Conservation (phyloP, 2,797 vertebrate genomes). For the Parambassis ranga region DNA sequence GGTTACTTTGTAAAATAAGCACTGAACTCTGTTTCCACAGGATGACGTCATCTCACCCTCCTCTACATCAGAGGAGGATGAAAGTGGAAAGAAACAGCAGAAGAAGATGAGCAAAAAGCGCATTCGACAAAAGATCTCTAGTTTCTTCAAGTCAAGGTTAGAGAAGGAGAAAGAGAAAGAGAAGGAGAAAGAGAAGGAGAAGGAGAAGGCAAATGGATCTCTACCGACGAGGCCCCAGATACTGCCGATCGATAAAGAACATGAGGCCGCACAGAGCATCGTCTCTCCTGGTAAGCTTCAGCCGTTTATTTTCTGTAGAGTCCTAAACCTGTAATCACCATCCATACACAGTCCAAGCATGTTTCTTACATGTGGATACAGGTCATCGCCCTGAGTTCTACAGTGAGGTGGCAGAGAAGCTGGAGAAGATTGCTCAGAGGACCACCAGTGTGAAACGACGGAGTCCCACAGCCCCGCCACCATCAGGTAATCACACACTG, state of each 20-base stretch:
- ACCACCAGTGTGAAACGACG: slow-evolving; percentile 53
- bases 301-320: too few species aligned
- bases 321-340: too few species aligned
- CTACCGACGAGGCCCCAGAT: slow-evolving; percentile 27
- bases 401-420: slow-evolving; percentile 69
- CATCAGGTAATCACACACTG: slow-evolving; percentile 20
- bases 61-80: slow-evolving; percentile 70
- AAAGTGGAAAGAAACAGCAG: slow-evolving; percentile 45
- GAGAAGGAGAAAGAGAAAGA: slow-evolving; percentile 39
- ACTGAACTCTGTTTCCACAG: slow-evolving; percentile 20
- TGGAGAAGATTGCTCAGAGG: slow-evolving; percentile 73
- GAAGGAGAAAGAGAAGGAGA: slow-evolving; percentile 38
- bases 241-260: neutral
- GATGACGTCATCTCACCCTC: slow-evolving; percentile 36
- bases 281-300: slow-evolving; percentile 72
- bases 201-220: neutral
- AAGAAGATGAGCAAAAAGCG: slow-evolving; percentile 66
- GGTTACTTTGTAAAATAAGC: too few species aligned
- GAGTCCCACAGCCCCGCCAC: neutral
- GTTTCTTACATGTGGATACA: slow-evolving; percentile 29
- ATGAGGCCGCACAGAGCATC: fast-evolving
- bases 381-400: slow-evolving; percentile 75
- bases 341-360: too few species aligned
- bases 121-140: slow-evolving; percentile 58
- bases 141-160: slow-evolving; percentile 45